phyloP scores from a whole-genome alignment of 2,888 invertebrate genomes.

The Drosophila vallismaia region DNA sequence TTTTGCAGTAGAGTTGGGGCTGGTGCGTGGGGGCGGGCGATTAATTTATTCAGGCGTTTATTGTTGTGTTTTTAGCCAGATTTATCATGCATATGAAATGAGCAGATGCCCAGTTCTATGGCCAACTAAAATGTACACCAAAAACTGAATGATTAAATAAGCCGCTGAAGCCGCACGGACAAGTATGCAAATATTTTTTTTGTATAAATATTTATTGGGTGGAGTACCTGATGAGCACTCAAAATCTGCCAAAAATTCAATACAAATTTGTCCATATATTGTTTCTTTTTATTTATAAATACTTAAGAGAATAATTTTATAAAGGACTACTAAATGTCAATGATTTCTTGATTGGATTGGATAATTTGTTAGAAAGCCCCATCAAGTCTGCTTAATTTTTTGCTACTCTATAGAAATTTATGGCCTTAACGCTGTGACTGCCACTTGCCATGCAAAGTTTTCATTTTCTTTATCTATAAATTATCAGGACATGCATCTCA shows the following conservation, averaged over 20 bases:
- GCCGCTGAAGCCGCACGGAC: constrained; percentile 5
- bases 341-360: constrained; percentile 4
- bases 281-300: not conserved
- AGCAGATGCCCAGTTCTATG: constrained; percentile 29
- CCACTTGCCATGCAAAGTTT: constrained; percentile 47
- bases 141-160: constrained; percentile 32
- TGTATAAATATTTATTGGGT: constrained; percentile 20
- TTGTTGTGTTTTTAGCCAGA: constrained; percentile 52
- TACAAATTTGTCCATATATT: constrained; percentile 1
- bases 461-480: constrained; percentile 64
- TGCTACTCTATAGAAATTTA: constrained; percentile 34
- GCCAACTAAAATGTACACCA: constrained; percentile 12
- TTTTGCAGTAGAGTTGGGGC: constrained; percentile 1
- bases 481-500: constrained; percentile 59
- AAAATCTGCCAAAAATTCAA: constrained; percentile 8
- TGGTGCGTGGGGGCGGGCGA: not conserved
- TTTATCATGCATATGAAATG: constrained; percentile 69
- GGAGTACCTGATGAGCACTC: not conserved
- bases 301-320: not conserved
- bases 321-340: not conserved
- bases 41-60: constrained; percentile 58
- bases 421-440: constrained; percentile 26
- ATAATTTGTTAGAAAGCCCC: constrained; percentile 22
- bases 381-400: constrained; percentile 27
- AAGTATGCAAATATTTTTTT: constrained; percentile 12